phyloP scores from a whole-genome alignment of 2,113 vertebrate species.

The Propithecus coquereli region DNA sequence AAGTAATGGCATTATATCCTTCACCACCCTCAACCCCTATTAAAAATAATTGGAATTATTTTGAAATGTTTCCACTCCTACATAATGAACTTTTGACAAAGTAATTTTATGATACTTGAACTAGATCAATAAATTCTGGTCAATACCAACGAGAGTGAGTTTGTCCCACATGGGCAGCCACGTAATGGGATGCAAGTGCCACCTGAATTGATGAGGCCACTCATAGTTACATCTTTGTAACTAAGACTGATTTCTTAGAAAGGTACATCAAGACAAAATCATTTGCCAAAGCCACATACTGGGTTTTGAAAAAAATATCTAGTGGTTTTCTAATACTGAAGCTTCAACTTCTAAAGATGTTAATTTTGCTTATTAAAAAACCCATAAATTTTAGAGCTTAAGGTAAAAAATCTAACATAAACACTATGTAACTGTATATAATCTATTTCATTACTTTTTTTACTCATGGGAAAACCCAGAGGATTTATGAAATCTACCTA shows the following conservation, averaged over 20 bases:
- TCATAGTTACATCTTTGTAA: background rate
- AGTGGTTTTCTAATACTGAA: background rate
- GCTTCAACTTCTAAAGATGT: constrained; percentile 1
- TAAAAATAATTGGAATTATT: constrained; percentile 8
- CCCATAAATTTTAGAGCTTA: background rate
- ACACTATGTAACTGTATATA: background rate
- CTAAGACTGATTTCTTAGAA: background rate
- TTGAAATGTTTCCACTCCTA: background rate
- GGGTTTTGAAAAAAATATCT: background rate
- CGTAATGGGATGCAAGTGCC: background rate
- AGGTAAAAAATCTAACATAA: background rate
- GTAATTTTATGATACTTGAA: constrained; percentile 19
- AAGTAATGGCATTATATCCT: background rate
- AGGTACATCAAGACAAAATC: background rate
- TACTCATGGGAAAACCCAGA: background rate
- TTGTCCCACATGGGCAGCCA: background rate
- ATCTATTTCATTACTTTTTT: constrained; percentile 30
- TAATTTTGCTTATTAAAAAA: constrained; percentile 16
- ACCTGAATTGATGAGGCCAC: background rate
- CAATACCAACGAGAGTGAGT: background rate
- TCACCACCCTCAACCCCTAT: background rate
- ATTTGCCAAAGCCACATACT: background rate
- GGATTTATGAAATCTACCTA: constrained; percentile 46
- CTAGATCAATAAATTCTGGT: background rate
- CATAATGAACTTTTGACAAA: constrained; percentile 5